Base-by-base conservation (phyloP, 1,140 invertebrate genomes). In the Nasonia giraulti region DNA sequence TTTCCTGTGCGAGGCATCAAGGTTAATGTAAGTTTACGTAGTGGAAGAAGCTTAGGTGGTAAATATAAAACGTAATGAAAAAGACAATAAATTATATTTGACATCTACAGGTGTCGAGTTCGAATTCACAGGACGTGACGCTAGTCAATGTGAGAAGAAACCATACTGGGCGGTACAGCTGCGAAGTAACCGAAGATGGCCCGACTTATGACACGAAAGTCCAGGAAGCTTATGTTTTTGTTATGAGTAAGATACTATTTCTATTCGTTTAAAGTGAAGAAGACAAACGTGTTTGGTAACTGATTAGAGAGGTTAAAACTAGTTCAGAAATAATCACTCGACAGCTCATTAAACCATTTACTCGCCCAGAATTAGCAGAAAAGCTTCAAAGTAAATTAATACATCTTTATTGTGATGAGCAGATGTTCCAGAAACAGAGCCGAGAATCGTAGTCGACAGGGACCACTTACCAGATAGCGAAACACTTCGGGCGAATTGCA, bases 401-500 rank as follows among this genome's bases (percentile, higher is more conserved):
- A 23, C 44, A 74, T 17, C n/a, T 7, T 75, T 37, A 7, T 85
- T 90, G 89, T 90, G 89, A 91, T 91, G 87, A 88, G 75, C 89
- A 93, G 92, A 93, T 89, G 91, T 92, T 79, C 92, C 92, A 88
- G 90, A 91, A 90, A 90, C 88, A 81, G 89, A 91, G 85, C 92
- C 92, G 47, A 88, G 86, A 85, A 92, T 93, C 87, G 87, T 85
- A 74, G 89, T 88, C 75, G 90, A 92, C 87, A 92, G 89, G 87
- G 87, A 90, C 62, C 90, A 91, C 55, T 89, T 93, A 85, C 85
- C 89, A 62, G 93, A 96, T 4, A 95, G 95, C 79, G 96, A 97
- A 87, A 94, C 94, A 87, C 91, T 97, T 77, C 95, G 95, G 88
- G 96, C 96, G 20, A 96, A 96, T 88, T 97, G 96, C 91, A 96